Conservation (phyloP, 2,797 vertebrate species). For the Xiphophorus birchmanni region DNA sequence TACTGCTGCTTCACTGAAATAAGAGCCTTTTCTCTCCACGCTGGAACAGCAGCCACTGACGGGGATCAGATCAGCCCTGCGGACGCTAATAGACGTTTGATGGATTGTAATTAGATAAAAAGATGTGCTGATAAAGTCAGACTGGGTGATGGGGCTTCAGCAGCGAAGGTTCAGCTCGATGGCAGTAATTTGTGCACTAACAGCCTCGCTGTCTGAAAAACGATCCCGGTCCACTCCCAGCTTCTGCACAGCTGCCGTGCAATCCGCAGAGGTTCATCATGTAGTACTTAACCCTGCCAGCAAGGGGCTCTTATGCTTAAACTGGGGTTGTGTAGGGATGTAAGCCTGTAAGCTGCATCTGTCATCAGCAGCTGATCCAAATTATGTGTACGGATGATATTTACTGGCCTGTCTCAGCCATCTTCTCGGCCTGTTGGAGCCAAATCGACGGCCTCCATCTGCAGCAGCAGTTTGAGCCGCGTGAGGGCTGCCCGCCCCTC, state of each 20-base stretch:
- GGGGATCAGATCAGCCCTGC: slow-evolving; percentile 9
- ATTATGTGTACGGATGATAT: slow-evolving; percentile 49
- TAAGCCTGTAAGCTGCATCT: slow-evolving; percentile 25
- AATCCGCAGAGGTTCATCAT: slow-evolving; percentile 2
- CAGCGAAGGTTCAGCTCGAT: slow-evolving; percentile 7
- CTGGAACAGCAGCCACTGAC: slow-evolving; percentile 7
- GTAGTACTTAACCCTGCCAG: slow-evolving; percentile 30
- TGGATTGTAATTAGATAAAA: slow-evolving; percentile 47
- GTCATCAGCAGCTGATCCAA: slow-evolving; percentile 55
- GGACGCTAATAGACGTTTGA: slow-evolving; percentile 23
- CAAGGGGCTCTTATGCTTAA: slow-evolving; percentile 27
- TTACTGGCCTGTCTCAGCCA: slow-evolving; percentile 37
- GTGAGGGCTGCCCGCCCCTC: slow-evolving; percentile 30
- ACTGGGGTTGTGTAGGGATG: slow-evolving; percentile 2
- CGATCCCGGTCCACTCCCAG: slow-evolving; percentile 9
- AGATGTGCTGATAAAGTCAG: slow-evolving; percentile 47
- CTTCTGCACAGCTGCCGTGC: slow-evolving; percentile 5
- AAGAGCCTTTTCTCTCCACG: slow-evolving; percentile 12
- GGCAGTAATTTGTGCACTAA: slow-evolving; percentile 37
- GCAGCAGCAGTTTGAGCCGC: slow-evolving; percentile 23
- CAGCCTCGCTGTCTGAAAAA: slow-evolving; percentile 28
- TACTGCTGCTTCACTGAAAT: slow-evolving; percentile 29
- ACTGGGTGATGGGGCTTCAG: slow-evolving; percentile 24
- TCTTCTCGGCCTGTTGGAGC: slow-evolving; percentile 37
- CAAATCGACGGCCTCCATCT: slow-evolving; percentile 44